Percentiles rank a stretch among this genome's conserved stretches.
phyloP scores from a whole-genome alignment of 2,888 invertebrate genomes.

The Nomada fabriciana region DNA sequence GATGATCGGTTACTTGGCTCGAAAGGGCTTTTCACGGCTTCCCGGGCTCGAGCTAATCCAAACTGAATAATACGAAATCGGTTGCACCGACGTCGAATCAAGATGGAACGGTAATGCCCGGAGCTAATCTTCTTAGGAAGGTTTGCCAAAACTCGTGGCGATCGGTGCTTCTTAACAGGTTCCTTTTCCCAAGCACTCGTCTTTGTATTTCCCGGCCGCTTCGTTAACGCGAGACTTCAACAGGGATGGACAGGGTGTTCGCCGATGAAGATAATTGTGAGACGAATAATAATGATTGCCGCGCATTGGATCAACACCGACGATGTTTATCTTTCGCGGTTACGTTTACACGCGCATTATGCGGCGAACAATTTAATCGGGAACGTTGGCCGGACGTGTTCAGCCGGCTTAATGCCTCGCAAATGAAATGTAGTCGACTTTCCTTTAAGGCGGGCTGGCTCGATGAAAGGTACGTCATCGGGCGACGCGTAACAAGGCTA shows the following conservation, averaged over 20 bases:
- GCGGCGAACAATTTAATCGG: constrained; percentile 25
- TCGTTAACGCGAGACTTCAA: not conserved
- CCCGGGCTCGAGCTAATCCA: constrained; percentile 65
- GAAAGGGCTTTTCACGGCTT: constrained; percentile 68
- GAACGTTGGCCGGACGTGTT: constrained; percentile 11
- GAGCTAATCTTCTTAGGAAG: constrained; percentile 74
- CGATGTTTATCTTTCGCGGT: not conserved
- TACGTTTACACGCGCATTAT: not conserved
- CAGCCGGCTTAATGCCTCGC: constrained; percentile 19
- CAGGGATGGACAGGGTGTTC: not conserved
- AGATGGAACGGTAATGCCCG: constrained; percentile 53
- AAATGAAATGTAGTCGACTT: constrained; percentile 33
- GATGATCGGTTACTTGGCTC: constrained; percentile 55
- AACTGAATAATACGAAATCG: constrained; percentile 68
- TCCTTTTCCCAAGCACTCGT: not conserved
- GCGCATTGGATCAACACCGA: not conserved
- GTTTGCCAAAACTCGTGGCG: constrained; percentile 54
- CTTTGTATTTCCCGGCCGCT: not conserved
- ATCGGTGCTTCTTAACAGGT: constrained; percentile 39
- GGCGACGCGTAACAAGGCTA: constrained; percentile 38
- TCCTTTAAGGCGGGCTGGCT: constrained; percentile 7
- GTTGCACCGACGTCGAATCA: constrained; percentile 68
- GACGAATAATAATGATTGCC: not conserved
- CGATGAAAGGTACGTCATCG: constrained; percentile 34
- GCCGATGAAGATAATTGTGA: not conserved